Evolutionary conservation across 2,113 vertebrate species (phyloP).

Genomic region (Festucalex cinctus): DNA sequence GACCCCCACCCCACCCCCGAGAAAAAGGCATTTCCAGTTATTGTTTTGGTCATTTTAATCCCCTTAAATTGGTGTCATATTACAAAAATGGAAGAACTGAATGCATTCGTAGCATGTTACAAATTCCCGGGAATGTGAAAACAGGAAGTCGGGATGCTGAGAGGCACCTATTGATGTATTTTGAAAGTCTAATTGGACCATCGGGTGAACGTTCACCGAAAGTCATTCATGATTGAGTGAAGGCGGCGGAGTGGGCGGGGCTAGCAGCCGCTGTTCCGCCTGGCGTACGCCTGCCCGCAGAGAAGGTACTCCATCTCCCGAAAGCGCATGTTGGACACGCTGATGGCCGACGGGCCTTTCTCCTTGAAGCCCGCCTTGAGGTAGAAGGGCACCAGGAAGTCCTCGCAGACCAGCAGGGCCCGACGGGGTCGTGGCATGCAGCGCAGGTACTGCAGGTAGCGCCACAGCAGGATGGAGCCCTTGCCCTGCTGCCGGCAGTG

Average conservation of each 20-base stretch:
- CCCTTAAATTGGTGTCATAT: too few relatives aligned
- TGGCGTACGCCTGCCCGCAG: slow-evolving; percentile 61
- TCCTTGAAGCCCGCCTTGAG: slow-evolving; percentile 75
- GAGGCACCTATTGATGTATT: background rate
- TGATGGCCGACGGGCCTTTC: slow-evolving; percentile 67
- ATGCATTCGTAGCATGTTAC: too few relatives aligned
- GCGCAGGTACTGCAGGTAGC: slow-evolving; percentile 75
- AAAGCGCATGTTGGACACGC: slow-evolving; percentile 65
- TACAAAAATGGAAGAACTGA: too few relatives aligned
- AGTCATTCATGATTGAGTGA: background rate
- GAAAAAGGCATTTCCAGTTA: too few relatives aligned
- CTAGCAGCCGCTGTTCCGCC: slow-evolving; percentile 73
- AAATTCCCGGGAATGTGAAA: too few relatives aligned
- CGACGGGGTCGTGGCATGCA: slow-evolving; percentile 64
- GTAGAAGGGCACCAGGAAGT: slow-evolving; percentile 76
- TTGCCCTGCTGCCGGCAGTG: slow-evolving; percentile 78
- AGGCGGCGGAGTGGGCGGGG: background rate
- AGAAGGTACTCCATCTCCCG: slow-evolving; percentile 75
- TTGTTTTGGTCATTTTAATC: too few relatives aligned
- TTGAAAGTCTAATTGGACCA: background rate
- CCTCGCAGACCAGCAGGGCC: slow-evolving; percentile 75
- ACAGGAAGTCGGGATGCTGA: too few relatives aligned
- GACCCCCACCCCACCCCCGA: too few relatives aligned
- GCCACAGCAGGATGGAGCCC: slow-evolving; percentile 77
- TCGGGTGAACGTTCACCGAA: slow-evolving; percentile 3